Base-by-base conservation (phyloP, 2,113 vertebrate genomes). In the Sturnira hondurensis region DNA sequence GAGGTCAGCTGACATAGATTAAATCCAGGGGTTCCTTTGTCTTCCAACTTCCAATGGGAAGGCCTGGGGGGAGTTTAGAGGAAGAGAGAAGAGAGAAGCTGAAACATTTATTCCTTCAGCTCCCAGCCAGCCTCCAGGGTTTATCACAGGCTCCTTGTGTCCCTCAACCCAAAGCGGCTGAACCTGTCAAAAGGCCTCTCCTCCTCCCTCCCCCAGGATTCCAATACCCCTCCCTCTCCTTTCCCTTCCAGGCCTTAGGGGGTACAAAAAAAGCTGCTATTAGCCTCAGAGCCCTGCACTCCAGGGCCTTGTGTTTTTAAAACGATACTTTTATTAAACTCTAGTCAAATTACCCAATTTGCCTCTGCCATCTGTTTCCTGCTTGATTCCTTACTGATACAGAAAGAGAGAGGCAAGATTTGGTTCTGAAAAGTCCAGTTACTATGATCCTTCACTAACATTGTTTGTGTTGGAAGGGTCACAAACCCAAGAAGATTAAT, bases 291-390 rank as follows among this genome's bases (percentile, higher is more conserved):
- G 67, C 52, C 52, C 58, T 76, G 19, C 31, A 76, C 31, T 88
- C 22, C 20, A 33, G 28, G 68, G 20, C 41, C 65, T 71, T 63
- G 41, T 84, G 41, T 11, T 54, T 86, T 93, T 68, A 68, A 96
- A 96, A 89, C 36, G 82, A 93, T 71, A 84, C 70, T 19, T 95
- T 96, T 96, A 89, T 96, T 96, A 74, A 97, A 70, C 73, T 92
- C 71, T 63, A 93, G 76, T 87, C 50, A 80, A 84, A 84, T 97
- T 58, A 96, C 28, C 47, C 65, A 88, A 82, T 88, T 82, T 90
- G 71, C 41, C 2, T 45, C 33, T 54, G 43, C 52, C 95, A 96
- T 96, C 91, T 96, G 88, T 95, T 95, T 96, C 54, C 85, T 95
- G 65, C n/a, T 68, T n/a, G 33, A 12, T 11, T 47, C 81, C 50